Evolutionary conservation across 2,888 invertebrate genomes (phyloP).

Genomic region (Drosophila acutilabella): DNA sequence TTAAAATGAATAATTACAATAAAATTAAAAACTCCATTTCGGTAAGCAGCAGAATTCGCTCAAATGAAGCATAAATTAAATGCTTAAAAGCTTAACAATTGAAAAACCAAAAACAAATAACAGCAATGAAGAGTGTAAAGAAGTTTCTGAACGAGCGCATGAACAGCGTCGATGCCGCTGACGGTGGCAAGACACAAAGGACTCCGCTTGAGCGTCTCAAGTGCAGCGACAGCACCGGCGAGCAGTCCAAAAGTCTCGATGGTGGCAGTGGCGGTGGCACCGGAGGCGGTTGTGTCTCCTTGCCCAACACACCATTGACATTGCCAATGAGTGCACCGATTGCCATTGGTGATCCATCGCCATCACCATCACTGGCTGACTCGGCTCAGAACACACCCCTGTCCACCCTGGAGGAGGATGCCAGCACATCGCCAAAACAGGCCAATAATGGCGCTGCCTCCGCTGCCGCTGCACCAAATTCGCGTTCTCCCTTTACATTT

Average conservation of each 20-base stretch:
- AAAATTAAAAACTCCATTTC: neutral
- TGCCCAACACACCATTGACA: conserved; percentile 66
- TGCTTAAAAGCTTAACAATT: conserved; percentile 3
- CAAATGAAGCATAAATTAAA: conserved; percentile 33
- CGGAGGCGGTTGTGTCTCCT: conserved; percentile 52
- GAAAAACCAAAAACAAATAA: conserved; percentile 16
- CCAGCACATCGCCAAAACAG: conserved; percentile 60
- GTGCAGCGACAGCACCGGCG: conserved; percentile 49
- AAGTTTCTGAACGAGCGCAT: conserved; percentile 84
- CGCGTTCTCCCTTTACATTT: conserved; percentile 73
- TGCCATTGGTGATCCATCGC: conserved; percentile 72
- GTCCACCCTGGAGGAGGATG: conserved; percentile 69
- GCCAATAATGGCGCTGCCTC: conserved; percentile 43
- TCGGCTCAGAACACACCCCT: conserved; percentile 70
- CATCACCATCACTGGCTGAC: conserved; percentile 70
- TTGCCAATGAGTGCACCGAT: conserved; percentile 63
- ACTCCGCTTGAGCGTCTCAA: conserved; percentile 65
- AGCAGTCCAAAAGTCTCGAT: conserved; percentile 29
- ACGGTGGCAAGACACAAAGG: conserved; percentile 50
- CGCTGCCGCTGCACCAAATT: conserved; percentile 32
- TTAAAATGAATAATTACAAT: conserved; percentile 2
- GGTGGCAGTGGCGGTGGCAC: neutral
- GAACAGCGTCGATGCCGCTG: conserved; percentile 81
- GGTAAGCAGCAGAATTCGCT: conserved; percentile 9
- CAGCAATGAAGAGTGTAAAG: conserved; percentile 83